A percentile compares a stretch with the other conserved stretches of the same genome.
Conservation (phyloP, 2,113 vertebrate genomes). For the Microtus oregoni region DNA sequence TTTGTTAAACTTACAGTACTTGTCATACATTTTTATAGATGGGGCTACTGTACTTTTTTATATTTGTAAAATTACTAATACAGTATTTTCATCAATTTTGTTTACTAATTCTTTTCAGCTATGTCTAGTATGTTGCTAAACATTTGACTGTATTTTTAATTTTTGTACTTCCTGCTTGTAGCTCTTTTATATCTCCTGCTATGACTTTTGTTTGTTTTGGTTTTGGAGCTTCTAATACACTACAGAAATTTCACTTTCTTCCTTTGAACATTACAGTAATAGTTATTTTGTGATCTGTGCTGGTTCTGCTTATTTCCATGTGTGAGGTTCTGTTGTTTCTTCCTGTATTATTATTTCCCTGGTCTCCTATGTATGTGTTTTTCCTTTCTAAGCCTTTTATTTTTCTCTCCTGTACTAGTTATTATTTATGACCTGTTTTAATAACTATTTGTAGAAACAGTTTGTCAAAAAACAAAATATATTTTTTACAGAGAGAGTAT, state of each 20-base stretch:
- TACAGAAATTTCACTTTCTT: constrained; percentile 37
- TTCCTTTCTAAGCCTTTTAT: background rate
- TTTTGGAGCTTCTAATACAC: background rate
- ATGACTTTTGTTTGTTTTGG: background rate
- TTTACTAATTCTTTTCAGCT: constrained; percentile 1
- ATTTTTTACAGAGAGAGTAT: background rate
- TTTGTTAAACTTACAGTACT: background rate
- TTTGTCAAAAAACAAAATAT: background rate
- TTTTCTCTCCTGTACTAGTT: constrained; percentile 2
- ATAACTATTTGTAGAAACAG: background rate
- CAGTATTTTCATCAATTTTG: background rate
- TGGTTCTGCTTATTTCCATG: background rate
- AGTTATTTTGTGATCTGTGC: background rate
- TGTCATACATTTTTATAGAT: background rate
- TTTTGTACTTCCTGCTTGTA: constrained; percentile 46
- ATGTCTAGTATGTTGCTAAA: background rate
- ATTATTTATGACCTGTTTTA: background rate
- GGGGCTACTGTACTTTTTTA: background rate
- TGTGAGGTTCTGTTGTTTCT: background rate
- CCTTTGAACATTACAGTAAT: constrained; percentile 24
- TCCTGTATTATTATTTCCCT: constrained; percentile 17
- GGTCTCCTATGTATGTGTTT: background rate
- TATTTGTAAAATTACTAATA: background rate
- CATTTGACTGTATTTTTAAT: background rate
- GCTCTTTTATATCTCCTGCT: constrained; percentile 24